A percentile compares a stretch with the other conserved stretches of the same genome.
Evolutionary conservation across 2,888 invertebrate genomes (phyloP).

Genomic region (Yponomeuta plumbellus): DNA sequence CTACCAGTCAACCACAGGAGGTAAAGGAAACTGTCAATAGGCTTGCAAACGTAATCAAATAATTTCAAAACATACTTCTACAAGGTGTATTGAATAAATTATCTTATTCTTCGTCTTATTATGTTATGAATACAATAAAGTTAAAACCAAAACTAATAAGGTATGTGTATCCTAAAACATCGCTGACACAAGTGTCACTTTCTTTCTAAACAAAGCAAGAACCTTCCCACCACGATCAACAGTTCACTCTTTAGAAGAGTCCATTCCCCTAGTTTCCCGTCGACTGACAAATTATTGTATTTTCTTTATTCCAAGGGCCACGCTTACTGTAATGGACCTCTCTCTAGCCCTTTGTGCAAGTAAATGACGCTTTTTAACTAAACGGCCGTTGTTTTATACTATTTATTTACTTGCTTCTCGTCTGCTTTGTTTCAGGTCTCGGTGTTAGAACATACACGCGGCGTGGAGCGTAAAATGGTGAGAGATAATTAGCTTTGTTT

Average conservation of each 20-base stretch:
- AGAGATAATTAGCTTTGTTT: slow-evolving; percentile 4
- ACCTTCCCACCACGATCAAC: background rate
- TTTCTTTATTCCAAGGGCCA: slow-evolving; percentile 5
- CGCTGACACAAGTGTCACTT: no score
- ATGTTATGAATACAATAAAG: no score
- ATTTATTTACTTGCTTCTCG: background rate
- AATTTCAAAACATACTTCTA: no score
- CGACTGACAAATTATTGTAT: slow-evolving; percentile 6
- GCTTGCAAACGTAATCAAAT: no score
- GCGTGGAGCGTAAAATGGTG: background rate
- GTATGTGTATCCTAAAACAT: no score
- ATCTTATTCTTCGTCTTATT: no score
- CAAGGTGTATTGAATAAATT: no score
- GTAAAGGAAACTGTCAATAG: no score
- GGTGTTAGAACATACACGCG: background rate
- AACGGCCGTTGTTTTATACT: background rate
- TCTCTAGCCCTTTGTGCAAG: slow-evolving; percentile 7
- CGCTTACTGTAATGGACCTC: slow-evolving; percentile 2
- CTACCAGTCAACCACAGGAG: no score
- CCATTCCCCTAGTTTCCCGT: background rate
- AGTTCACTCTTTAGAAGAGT: background rate
- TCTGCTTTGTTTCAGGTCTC: slow-evolving; percentile 1
- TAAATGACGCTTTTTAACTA: slow-evolving; percentile 1
- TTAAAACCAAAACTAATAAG: no score
- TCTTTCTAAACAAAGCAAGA: background rate